Evolutionary conservation across 2,888 invertebrate genomes (phyloP).

Genomic region (Onchidella celtica): DNA sequence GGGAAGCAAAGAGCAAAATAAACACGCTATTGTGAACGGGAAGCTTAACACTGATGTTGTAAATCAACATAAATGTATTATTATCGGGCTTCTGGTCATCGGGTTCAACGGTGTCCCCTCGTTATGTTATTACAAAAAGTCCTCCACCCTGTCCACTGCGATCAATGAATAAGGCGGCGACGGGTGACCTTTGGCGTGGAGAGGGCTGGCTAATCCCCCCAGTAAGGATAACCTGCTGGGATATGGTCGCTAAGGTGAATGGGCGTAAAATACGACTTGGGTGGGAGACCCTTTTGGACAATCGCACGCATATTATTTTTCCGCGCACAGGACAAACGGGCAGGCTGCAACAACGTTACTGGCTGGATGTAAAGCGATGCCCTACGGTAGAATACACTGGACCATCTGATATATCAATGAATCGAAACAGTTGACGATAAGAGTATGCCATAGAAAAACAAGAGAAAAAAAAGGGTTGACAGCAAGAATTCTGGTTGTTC

Average conservation of each 20-base stretch:
- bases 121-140: constrained; percentile 5
- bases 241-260: background rate
- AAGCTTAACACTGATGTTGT: background rate
- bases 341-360: too few species aligned
- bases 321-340: too few species aligned
- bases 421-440: background rate
- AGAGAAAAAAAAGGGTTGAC: too few species aligned
- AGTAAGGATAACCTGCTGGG: constrained; percentile 1
- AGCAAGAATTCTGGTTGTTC: too few species aligned
- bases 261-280: too few species aligned
- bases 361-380: too few species aligned
- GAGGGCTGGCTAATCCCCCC: too few species aligned
- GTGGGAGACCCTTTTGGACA: background rate
- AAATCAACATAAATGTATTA: constrained; percentile 5
- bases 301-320: background rate
- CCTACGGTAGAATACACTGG: background rate
- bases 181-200: background rate
- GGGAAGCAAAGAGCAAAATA: constrained; percentile 4
- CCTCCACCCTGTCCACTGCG: background rate
- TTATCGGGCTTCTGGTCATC: background rate
- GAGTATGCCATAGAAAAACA: background rate
- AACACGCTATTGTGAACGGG: background rate
- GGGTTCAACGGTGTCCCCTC: background rate
- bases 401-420: background rate
- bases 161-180: background rate